Percentiles rank a stretch among this genome's conserved stretches.
Evolutionary conservation across 2,113 vertebrate species (phyloP).

Genomic region (Anhinga rufa): DNA sequence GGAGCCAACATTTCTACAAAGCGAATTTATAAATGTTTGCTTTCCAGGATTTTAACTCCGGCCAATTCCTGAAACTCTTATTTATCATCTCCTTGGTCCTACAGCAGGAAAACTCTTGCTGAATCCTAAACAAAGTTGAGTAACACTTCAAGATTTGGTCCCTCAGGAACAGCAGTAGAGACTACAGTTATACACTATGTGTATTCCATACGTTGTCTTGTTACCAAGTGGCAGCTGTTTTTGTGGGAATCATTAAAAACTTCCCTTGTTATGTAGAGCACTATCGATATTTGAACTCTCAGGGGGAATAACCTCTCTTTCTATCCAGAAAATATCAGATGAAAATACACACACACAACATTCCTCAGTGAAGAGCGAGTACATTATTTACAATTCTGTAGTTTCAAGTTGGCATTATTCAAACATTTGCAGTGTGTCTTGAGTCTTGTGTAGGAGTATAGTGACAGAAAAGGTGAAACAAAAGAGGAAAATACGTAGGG

Average conservation of each 20-base stretch:
- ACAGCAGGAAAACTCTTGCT: not conserved
- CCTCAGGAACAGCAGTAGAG: not conserved
- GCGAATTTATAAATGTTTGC: not conserved
- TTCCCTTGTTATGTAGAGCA: not conserved
- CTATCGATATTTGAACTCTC: not conserved
- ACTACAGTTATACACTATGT: not conserved
- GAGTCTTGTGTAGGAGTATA: slow-evolving; percentile 1
- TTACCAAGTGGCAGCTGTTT: not conserved
- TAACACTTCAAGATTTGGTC: not conserved
- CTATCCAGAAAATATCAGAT: not conserved
- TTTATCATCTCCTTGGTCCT: not conserved
- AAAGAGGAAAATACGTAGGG: not conserved
- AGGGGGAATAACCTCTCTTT: not conserved
- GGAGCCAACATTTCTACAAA: not conserved
- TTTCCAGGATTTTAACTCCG: slow-evolving; percentile 16
- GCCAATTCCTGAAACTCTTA: not conserved
- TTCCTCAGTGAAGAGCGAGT: not conserved
- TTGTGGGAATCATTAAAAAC: slow-evolving; percentile 14
- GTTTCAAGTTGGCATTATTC: not conserved
- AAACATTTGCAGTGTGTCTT: not conserved
- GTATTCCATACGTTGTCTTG: not conserved
- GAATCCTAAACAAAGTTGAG: not conserved
- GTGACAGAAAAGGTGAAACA: slow-evolving; percentile 38
- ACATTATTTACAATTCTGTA: not conserved
- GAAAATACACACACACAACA: not conserved